Evolutionary conservation across 1,140 invertebrate genomes (phyloP), one percentile per base, ranked within the genome.

Genomic region (Asbolus verrucosus): DNA sequence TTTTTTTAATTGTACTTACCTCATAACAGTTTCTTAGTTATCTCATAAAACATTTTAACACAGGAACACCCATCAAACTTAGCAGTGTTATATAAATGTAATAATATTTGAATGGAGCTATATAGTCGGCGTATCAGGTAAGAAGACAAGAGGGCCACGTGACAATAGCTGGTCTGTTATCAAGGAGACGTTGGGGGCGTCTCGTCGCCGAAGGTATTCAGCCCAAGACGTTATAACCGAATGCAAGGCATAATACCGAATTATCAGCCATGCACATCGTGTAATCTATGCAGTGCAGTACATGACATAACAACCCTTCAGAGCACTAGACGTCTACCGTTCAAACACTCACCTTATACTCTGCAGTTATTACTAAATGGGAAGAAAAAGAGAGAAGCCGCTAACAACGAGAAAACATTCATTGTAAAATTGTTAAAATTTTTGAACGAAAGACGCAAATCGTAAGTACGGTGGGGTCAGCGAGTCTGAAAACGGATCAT

Each of bases 171-270:
- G 61, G 61, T 21, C 39, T 41, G 33, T 63, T 63, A 63, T 63
- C 61, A 63, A 15, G 21, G 38, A 19, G 19, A 41, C 39, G 39
- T 63, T 63, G 61, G 61, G 61, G 61, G 39, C 61, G 61, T 62
- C 60, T 62, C 60, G 60, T 63, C 61, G 61, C 61, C 61, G 15
- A 36, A 39, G 61, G 39, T 27, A 63, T 63, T 63, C 61, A 63
- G 61, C 39, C 39, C 61, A 63, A 63, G 61, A 63, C 61, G 61
- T 63, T 63, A 63, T 54, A 54, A 63, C 61, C 61, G 61, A 63
- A 63, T 63, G 61, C 61, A 63, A 38, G 33, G 39, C 24, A 63
- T 63, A 63, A 63, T 63, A 41, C 61, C 33, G 33, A 41, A 63
- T 63, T 63, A 63, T 63, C 61, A 63, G 27, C 27, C 39, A 41